These are phyloP conservation scores for Gymnosoma rotundatum DNA, from an alignment of 2,888 invertebrate genomes.

Conservation along the genomic window DNA sequence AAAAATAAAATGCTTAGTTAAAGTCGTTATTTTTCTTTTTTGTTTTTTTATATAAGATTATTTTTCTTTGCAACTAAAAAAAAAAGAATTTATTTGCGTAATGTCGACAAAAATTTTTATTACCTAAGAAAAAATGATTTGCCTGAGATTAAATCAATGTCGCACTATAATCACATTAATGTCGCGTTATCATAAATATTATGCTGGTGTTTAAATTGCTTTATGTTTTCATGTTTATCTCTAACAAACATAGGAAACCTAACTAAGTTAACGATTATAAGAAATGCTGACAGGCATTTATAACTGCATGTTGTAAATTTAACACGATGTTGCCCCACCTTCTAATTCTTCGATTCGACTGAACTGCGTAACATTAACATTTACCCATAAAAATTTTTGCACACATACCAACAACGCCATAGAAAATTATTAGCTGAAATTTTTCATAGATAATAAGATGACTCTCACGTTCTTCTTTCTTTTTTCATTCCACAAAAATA, in stretches of 20 bases:
- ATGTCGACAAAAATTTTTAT: neutral
- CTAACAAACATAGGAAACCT: conserved; percentile 15
- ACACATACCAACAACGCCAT: conserved; percentile 28
- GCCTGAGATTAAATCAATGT: conserved; percentile 57
- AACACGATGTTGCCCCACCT: neutral
- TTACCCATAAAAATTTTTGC: conserved; percentile 29
- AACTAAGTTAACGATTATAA: conserved; percentile 36
- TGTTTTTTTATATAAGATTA: too few relatives aligned
- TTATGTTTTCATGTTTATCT: neutral
- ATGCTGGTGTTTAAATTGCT: conserved; percentile 37
- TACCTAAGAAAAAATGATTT: conserved; percentile 20
- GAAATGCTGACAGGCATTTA: conserved; percentile 49
- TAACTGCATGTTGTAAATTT: conserved; percentile 31
- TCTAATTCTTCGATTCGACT: neutral
- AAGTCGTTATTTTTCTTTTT: too few relatives aligned
- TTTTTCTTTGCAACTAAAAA: neutral
- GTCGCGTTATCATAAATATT: conserved; percentile 47
- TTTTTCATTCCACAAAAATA: conserved; percentile 37
- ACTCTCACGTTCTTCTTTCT: conserved; percentile 53
- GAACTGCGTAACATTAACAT: conserved; percentile 24
- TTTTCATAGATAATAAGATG: conserved; percentile 61
- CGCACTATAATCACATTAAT: conserved; percentile 66
- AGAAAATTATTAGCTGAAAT: conserved; percentile 65
- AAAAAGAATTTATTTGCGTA: neutral
- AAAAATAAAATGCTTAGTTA: too few relatives aligned